These are phyloP conservation scores for Brassicogethes aeneus DNA, from an alignment of 2,888 invertebrate species.

Conservation along the genomic window DNA sequence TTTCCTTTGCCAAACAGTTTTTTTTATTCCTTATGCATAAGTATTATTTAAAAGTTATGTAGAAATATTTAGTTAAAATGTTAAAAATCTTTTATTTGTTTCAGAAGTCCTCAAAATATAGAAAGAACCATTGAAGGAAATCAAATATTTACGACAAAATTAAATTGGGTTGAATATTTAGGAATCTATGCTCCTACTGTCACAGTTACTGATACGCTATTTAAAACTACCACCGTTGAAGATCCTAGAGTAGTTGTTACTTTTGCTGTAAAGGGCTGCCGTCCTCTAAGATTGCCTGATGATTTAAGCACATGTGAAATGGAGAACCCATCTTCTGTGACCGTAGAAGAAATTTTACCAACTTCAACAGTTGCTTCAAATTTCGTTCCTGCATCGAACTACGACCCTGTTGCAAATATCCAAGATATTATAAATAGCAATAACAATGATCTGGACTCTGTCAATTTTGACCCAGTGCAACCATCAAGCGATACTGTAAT, in stretches of 20 bases:
- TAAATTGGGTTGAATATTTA: constrained; percentile 36
- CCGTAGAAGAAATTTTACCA: constrained; percentile 18
- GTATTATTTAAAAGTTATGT: too few species aligned
- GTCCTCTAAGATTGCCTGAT: constrained; percentile 33
- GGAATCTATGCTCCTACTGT: constrained; percentile 34
- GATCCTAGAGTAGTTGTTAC: constrained; percentile 36
- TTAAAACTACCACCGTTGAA: constrained; percentile 27
- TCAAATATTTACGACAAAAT: constrained; percentile 15
- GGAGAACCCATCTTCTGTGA: constrained; percentile 8
- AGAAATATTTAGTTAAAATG: too few species aligned
- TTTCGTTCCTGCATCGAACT: neutral
- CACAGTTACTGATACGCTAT: constrained; percentile 29
- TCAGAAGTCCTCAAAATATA: constrained; percentile 2
- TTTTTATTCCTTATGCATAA: too few species aligned
- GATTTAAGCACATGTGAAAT: constrained; percentile 25
- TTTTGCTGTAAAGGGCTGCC: constrained; percentile 38
- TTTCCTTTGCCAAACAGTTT: too few species aligned
- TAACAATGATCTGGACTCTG: neutral
- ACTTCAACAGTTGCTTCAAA: constrained; percentile 13
- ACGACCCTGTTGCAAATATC: neutral
- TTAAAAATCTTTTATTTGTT: too few species aligned
- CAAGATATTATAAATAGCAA: neutral
- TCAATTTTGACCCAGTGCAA: neutral
- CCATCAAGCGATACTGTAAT: neutral
- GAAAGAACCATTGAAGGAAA: neutral